Conservation (phyloP, 2,888 invertebrate genomes). For the Caenorhabditis zanzibari region DNA sequence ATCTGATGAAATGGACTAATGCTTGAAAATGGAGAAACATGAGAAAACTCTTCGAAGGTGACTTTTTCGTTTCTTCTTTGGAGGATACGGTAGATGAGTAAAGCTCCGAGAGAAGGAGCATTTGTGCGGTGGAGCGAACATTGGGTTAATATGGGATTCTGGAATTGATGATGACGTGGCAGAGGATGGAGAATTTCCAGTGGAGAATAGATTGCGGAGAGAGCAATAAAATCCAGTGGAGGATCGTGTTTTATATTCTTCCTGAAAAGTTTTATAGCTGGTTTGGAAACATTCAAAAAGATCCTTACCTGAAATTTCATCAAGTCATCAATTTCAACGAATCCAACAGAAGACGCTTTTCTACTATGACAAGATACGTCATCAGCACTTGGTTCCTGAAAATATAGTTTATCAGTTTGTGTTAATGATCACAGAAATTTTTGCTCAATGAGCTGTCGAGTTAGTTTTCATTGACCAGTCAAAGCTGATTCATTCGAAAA, state of each 20-base stretch:
- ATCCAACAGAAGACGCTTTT: constrained; percentile 60
- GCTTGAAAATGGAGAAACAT: constrained; percentile 60
- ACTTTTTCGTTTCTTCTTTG: constrained; percentile 57
- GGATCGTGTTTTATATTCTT: constrained; percentile 51
- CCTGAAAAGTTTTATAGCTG: constrained; percentile 20
- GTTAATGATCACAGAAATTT: not conserved
- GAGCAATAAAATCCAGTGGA: constrained; percentile 42
- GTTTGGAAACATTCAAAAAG: not conserved
- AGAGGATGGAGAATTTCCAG: constrained; percentile 23
- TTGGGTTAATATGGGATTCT: constrained; percentile 64
- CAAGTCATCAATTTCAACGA: constrained; percentile 65
- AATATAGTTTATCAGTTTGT: constrained; percentile 30
- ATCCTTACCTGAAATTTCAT: constrained; percentile 57
- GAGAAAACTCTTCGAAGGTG: constrained; percentile 61
- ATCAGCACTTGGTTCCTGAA: constrained; percentile 45
- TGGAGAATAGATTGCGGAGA: constrained; percentile 42
- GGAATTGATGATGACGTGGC: constrained; percentile 24
- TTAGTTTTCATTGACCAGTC: constrained; percentile 21
- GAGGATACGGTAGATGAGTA: constrained; percentile 62
- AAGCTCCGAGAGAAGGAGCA: constrained; percentile 53
- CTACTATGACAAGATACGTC: constrained; percentile 54
- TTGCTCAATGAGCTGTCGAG: constrained; percentile 24
- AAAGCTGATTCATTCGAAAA: constrained; percentile 22
- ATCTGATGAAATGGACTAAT: constrained; percentile 6
- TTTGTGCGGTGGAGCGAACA: constrained; percentile 48